Percentiles rank a stretch among this genome's conserved stretches.
Conservation (phyloP, 2,888 invertebrate genomes). For the Crematogaster levior region DNA sequence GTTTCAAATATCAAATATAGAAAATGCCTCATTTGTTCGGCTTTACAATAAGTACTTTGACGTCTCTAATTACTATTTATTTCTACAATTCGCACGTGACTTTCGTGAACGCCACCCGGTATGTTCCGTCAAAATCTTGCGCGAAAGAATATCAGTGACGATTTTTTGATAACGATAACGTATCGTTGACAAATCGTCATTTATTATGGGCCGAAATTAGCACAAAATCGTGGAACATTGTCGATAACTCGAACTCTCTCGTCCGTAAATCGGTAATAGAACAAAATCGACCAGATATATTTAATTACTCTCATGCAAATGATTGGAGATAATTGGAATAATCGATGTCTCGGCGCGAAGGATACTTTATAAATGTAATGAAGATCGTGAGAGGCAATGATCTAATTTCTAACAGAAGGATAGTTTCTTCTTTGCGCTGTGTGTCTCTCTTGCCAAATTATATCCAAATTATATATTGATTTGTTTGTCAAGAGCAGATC, state of each 20-base stretch:
- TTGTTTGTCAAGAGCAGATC: background rate
- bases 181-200: background rate
- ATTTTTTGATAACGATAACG: background rate
- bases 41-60: background rate
- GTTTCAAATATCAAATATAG: too few species aligned
- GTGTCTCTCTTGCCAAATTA: background rate
- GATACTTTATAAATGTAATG: background rate
- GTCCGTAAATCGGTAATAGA: background rate
- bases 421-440: background rate
- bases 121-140: background rate
- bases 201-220: background rate
- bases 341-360: background rate
- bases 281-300: constrained; percentile 19
- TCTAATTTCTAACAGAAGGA: background rate
- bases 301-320: constrained; percentile 33
- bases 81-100: background rate
- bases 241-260: constrained; percentile 24
- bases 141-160: background rate
- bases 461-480: background rate
- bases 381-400: background rate
- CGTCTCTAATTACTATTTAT: background rate
- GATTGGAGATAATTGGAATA: constrained; percentile 16
- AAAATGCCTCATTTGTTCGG: background rate
- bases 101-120: background rate
- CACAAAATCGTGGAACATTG: background rate